Percentiles rank a stretch among this genome's conserved stretches.
Evolutionary conservation across 1,140 invertebrate genomes (phyloP).

Genomic region (Schlechtendalia chinensis): DNA sequence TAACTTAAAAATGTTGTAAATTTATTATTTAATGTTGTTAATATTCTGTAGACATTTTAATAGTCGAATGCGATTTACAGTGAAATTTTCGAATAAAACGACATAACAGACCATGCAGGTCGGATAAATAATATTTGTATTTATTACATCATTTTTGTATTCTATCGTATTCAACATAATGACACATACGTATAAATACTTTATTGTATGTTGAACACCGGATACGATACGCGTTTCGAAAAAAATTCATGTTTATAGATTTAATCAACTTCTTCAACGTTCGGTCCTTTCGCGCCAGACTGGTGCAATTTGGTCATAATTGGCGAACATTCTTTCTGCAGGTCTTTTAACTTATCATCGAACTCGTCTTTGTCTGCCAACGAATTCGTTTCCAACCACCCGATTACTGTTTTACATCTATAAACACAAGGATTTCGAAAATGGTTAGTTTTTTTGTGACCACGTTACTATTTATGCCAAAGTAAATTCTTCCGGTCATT

Average conservation of each 20-base stretch:
- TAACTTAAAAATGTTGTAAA: too few species aligned
- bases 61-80: too few species aligned
- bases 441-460: too few species aligned
- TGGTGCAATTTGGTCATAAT: slow-evolving; percentile 77
- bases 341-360: slow-evolving; percentile 70
- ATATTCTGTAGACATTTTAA: too few species aligned
- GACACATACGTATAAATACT: not conserved
- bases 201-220: not conserved
- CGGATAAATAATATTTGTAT: not conserved
- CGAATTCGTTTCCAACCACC: slow-evolving; percentile 55
- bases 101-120: too few species aligned
- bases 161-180: too few species aligned
- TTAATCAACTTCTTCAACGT: slow-evolving; percentile 69
- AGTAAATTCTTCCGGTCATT: too few species aligned
- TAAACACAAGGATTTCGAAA: not conserved
- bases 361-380: slow-evolving; percentile 75
- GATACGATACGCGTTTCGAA: not conserved
- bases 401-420: slow-evolving; percentile 53
- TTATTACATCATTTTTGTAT: not conserved
- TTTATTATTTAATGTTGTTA: too few species aligned
- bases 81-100: too few species aligned
- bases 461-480: too few species aligned
- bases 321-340: slow-evolving; percentile 70
- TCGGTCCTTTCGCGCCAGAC: slow-evolving; percentile 62
- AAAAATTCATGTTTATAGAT: slow-evolving; percentile 2